Evolutionary conservation across 2,797 vertebrate genomes (phyloP).

Genomic region (Cossypha heuglini): DNA sequence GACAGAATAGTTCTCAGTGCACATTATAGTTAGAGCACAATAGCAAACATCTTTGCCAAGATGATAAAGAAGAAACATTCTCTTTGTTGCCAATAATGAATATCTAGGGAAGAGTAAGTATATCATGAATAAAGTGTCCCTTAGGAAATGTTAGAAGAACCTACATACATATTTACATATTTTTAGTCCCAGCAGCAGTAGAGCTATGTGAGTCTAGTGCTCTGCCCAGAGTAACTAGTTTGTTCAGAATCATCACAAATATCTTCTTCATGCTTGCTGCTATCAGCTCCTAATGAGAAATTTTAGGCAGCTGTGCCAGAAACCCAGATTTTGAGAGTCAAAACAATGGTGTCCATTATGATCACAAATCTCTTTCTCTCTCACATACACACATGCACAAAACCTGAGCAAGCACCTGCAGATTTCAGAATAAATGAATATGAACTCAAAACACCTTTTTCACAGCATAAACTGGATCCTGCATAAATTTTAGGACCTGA

Average conservation of each 20-base stretch:
- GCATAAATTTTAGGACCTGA: neutral
- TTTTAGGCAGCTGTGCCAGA: neutral
- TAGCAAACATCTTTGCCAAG: conserved; percentile 29
- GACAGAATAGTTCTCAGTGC: neutral
- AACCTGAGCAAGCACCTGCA: neutral
- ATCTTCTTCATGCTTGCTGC: neutral
- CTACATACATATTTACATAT: neutral
- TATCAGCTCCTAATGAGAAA: neutral
- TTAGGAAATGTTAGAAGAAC: conserved; percentile 16
- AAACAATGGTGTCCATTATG: neutral
- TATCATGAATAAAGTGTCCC: conserved; percentile 3
- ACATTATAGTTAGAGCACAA: neutral
- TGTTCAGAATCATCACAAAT: neutral
- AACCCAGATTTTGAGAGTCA: neutral
- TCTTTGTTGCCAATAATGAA: conserved; percentile 16
- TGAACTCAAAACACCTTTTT: neutral
- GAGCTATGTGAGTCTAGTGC: neutral
- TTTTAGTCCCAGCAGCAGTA: neutral
- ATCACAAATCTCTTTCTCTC: neutral
- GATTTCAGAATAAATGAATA: neutral
- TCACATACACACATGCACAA: neutral
- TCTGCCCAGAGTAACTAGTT: neutral
- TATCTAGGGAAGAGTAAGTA: neutral
- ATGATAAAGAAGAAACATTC: conserved; percentile 20
- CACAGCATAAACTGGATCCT: neutral